Percentiles rank a stretch among this genome's conserved stretches.
Evolutionary conservation across 2,888 invertebrate genomes (phyloP).

Genomic region (Mongoloraphidia duomilia): DNA sequence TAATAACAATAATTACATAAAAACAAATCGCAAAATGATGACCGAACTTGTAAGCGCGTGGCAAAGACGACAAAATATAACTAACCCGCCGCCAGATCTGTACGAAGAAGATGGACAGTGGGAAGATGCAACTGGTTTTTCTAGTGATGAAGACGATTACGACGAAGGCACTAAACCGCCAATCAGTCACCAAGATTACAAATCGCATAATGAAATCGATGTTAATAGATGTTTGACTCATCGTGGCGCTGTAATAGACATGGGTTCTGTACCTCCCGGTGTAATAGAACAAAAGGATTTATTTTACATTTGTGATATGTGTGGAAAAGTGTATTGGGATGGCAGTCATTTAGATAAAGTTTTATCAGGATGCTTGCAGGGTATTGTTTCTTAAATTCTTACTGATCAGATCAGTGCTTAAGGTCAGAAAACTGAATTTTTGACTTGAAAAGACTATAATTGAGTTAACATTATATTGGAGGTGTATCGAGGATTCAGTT

Average conservation of each 20-base stretch:
- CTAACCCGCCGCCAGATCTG: background rate
- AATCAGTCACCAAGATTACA: slow-evolving; percentile 20
- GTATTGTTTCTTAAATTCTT: slow-evolving; percentile 18
- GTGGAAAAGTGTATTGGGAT: slow-evolving; percentile 67
- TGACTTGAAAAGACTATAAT: no score
- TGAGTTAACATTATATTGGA: no score
- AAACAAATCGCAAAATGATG: slow-evolving; percentile 30
- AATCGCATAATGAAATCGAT: slow-evolving; percentile 25
- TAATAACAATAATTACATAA: slow-evolving; percentile 33
- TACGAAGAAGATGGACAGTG: slow-evolving; percentile 16
- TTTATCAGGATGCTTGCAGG: slow-evolving; percentile 22
- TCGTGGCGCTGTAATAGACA: slow-evolving; percentile 39
- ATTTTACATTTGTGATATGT: slow-evolving; percentile 54
- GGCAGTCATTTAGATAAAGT: slow-evolving; percentile 26
- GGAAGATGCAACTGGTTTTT: slow-evolving; percentile 26
- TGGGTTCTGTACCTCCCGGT: slow-evolving; percentile 27
- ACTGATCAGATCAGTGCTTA: background rate
- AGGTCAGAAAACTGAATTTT: no score
- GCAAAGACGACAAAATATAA: background rate
- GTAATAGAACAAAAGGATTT: slow-evolving; percentile 21
- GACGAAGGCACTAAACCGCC: slow-evolving; percentile 25
- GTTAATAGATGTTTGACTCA: slow-evolving; percentile 33
- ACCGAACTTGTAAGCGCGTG: slow-evolving; percentile 21
- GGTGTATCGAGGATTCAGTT: no score
- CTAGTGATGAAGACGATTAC: slow-evolving; percentile 23